Conservation (phyloP, 2,888 invertebrate species). For the Ischnus inquisitorius region DNA sequence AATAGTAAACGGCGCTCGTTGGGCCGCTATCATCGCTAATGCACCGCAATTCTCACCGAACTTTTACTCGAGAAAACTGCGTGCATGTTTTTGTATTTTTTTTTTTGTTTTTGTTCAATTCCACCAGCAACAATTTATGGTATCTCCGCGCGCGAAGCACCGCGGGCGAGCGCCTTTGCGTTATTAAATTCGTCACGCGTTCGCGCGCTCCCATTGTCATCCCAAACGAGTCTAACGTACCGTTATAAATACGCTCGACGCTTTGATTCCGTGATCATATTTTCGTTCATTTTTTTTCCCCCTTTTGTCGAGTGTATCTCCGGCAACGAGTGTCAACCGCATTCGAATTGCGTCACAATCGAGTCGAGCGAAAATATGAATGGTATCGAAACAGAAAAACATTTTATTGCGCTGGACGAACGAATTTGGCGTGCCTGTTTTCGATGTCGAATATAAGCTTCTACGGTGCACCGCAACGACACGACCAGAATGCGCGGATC, state of each 20-base stretch:
- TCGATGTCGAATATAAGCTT: neutral
- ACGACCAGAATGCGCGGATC: neutral
- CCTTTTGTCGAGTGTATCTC: neutral
- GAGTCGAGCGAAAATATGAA: neutral
- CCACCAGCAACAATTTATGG: neutral
- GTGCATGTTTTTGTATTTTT: neutral
- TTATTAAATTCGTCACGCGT: constrained; percentile 50
- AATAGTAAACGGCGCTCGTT: constrained; percentile 6
- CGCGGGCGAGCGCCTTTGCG: neutral
- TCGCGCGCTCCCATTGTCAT: constrained; percentile 51
- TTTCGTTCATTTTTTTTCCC: neutral
- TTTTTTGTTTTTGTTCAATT: neutral
- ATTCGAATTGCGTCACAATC: too few relatives aligned
- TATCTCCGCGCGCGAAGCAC: neutral
- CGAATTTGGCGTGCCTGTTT: neutral
- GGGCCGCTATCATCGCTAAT: neutral
- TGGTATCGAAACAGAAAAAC: neutral
- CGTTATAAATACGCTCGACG: constrained; percentile 49
- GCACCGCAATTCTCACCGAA: constrained; percentile 16
- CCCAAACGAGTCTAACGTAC: constrained; percentile 49
- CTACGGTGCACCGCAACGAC: neutral
- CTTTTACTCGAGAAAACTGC: neutral
- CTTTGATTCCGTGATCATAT: constrained; percentile 39
- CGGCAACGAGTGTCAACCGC: too few relatives aligned
- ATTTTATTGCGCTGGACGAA: neutral